These are phyloP conservation scores for Burhinus bistriatus DNA, from an alignment of 2,113 vertebrate species.

Conservation along the genomic window DNA sequence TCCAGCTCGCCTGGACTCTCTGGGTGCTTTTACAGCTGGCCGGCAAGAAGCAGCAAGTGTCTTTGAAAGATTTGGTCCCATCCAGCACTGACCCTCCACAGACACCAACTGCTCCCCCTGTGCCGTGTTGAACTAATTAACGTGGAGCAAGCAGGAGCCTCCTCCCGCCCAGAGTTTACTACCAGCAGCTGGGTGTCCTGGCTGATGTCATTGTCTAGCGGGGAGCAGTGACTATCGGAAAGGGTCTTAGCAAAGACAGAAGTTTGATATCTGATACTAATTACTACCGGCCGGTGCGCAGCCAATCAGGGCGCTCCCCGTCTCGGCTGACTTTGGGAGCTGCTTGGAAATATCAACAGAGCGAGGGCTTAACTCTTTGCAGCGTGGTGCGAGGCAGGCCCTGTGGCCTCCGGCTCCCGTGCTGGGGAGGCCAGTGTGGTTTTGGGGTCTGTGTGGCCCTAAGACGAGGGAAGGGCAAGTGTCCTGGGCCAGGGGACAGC, in stretches of 20 bases:
- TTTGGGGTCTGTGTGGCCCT: not conserved
- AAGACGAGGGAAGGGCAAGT: accelerated
- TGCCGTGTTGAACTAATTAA: conserved; percentile 76
- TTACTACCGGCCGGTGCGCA: conserved; percentile 74
- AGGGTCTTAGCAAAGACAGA: conserved; percentile 75
- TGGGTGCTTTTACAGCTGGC: conserved; percentile 44
- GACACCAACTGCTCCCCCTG: conserved; percentile 80
- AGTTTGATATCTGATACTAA: conserved; percentile 81
- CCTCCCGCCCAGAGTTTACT: conserved; percentile 72
- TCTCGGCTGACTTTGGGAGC: conserved; percentile 19
- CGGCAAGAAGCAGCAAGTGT: conserved; percentile 51
- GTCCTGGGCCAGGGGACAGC: accelerated
- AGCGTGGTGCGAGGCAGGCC: not conserved
- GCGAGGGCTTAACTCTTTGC: conserved; percentile 67
- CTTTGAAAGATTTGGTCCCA: conserved; percentile 81
- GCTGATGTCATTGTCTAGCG: conserved; percentile 79
- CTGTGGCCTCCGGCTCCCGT: no score
- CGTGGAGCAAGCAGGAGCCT: conserved; percentile 74
- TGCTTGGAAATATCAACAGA: conserved; percentile 33
- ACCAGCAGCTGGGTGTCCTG: conserved; percentile 73
- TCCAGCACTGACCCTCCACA: conserved; percentile 79
- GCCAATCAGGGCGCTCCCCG: conserved; percentile 74
- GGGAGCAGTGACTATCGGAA: conserved; percentile 67
- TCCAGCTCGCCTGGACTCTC: conserved; percentile 60
- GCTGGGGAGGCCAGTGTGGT: no score